Evolutionary conservation across 2,797 vertebrate genomes (phyloP).

Genomic region (Cuculus canorus): DNA sequence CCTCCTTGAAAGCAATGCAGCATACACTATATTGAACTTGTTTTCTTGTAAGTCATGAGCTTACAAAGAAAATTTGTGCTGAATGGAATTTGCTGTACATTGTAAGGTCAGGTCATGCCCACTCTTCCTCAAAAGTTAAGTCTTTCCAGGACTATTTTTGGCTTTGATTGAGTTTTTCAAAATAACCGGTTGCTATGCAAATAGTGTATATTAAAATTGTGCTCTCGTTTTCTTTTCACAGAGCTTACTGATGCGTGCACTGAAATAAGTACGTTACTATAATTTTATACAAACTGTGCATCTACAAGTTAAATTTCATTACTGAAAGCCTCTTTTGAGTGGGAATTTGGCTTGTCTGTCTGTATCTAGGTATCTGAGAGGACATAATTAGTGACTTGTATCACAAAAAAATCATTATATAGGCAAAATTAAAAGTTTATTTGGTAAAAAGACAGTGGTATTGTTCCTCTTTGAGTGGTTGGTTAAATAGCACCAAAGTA

Average conservation of each 20-base stretch:
- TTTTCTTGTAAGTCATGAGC: background rate
- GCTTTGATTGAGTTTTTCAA: constrained; percentile 1
- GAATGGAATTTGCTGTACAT: background rate
- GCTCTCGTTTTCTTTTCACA: constrained; percentile 29
- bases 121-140: background rate
- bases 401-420: constrained; percentile 20
- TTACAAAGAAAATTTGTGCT: background rate
- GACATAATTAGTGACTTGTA: background rate
- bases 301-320: background rate
- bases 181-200: constrained; percentile 59
- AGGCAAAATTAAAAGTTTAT: constrained; percentile 76
- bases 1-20: background rate
- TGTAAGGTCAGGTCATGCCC: background rate
- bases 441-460: constrained; percentile 72
- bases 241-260: constrained; percentile 28
- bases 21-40: background rate
- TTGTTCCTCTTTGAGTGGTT: constrained; percentile 70
- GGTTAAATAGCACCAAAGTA: constrained; percentile 77
- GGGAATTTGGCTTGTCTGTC: background rate
- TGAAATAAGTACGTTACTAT: background rate
- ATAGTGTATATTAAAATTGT: background rate
- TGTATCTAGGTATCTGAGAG: background rate
- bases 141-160: constrained; percentile 7
- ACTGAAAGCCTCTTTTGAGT: background rate
- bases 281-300: background rate